A percentile compares a stretch with the other conserved stretches of the same genome.
phyloP scores from a whole-genome alignment of 2,797 vertebrate genomes.

The Nyctibius grandis region DNA sequence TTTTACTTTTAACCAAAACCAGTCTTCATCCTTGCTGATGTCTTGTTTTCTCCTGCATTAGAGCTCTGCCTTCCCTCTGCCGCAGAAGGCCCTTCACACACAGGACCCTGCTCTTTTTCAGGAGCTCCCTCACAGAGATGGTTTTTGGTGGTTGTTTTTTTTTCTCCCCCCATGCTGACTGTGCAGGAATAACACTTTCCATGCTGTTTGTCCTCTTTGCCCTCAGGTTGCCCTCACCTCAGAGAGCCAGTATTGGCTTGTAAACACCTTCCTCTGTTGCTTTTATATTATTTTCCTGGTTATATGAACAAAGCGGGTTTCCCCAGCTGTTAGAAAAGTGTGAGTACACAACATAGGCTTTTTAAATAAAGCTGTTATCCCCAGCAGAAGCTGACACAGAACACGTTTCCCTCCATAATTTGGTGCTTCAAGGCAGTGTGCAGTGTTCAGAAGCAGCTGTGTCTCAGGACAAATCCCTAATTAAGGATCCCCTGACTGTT shows the following conservation, averaged over 20 bases:
- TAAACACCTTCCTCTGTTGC: not conserved
- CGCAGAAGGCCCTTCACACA: not conserved
- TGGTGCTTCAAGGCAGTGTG: not conserved
- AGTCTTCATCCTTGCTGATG: not conserved
- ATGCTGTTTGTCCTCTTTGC: not conserved
- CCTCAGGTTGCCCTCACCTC: fast-evolving
- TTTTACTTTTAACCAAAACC: not conserved
- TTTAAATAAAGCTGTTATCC: not conserved
- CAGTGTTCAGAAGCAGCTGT: not conserved
- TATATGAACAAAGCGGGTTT: not conserved
- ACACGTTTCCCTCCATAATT: not conserved
- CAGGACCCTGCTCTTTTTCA: not conserved
- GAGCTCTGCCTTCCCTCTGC: not conserved
- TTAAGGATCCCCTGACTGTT: not conserved
- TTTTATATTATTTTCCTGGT: not conserved
- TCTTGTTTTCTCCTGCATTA: not conserved
- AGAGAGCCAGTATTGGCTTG: not conserved
- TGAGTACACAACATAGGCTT: not conserved
- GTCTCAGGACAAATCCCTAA: not conserved
- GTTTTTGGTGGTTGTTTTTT: not conserved
- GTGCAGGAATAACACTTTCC: not conserved
- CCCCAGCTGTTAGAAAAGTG: not conserved
- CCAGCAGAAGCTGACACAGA: not conserved
- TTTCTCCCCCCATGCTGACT: not conserved
- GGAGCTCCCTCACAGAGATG: not conserved